Percentiles rank a stretch among this genome's conserved stretches.
Conservation (phyloP, 2,797 vertebrate species). For the Etheostoma perlongum region DNA sequence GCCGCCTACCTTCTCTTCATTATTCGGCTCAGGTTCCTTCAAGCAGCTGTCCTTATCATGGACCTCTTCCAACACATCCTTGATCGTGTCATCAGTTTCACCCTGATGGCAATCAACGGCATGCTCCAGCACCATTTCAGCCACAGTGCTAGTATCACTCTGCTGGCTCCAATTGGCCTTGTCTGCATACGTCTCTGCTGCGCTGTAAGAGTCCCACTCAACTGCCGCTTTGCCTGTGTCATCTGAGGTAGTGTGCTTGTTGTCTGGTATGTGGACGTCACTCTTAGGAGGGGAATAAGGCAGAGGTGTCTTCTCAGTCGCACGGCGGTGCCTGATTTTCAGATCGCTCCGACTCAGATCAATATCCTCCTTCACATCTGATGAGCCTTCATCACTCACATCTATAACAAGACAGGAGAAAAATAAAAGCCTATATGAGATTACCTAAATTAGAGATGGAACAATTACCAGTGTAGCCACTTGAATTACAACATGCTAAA, state of each 20-base stretch:
- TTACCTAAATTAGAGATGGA: no score
- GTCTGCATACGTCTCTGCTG: neutral
- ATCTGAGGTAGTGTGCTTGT: neutral
- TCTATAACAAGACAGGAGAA: constrained; percentile 37
- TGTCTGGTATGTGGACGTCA: constrained; percentile 2
- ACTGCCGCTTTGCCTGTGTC: neutral
- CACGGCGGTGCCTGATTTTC: constrained; percentile 47
- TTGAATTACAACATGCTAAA: no score
- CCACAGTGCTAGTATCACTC: neutral
- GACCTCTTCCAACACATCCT: constrained; percentile 26
- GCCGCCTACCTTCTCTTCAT: constrained; percentile 43
- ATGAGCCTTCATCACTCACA: constrained; percentile 41
- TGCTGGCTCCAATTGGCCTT: neutral
- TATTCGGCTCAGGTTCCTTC: constrained; percentile 8
- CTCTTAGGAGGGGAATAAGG: neutral
- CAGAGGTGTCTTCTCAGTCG: constrained; percentile 11
- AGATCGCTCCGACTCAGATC: constrained; percentile 17
- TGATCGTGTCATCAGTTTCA: neutral
- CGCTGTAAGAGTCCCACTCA: neutral
- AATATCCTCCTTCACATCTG: constrained; percentile 25
- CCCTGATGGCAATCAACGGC: neutral
- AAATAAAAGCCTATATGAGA: neutral
- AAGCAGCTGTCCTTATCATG: neutral
- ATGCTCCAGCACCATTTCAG: constrained; percentile 14
- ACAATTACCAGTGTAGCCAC: no score